These are phyloP conservation scores for Gambusia affinis DNA, from an alignment of 2,113 vertebrate species.

Conservation along the genomic window DNA sequence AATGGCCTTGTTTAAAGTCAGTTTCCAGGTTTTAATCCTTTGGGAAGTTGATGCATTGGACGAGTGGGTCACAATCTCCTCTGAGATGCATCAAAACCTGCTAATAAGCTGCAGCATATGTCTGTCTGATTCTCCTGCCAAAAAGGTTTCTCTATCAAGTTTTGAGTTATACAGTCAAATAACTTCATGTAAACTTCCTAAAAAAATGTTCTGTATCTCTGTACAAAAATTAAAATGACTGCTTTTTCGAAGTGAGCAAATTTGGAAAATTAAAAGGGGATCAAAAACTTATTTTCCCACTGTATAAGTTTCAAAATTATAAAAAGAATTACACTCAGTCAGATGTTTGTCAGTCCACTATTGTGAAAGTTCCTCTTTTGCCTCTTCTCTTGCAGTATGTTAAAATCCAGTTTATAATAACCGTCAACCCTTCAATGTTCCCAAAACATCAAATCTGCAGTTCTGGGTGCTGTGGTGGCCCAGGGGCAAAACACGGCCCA, in stretches of 20 bases:
- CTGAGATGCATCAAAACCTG: neutral
- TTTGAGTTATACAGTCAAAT: neutral
- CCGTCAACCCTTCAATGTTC: neutral
- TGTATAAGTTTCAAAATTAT: neutral
- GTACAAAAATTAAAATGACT: neutral
- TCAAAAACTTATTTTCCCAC: neutral
- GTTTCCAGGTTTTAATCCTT: neutral
- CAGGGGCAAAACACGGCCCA: no score
- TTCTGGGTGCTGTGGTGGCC: neutral
- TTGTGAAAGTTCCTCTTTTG: conserved; percentile 73
- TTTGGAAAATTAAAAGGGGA: neutral
- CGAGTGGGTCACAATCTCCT: neutral
- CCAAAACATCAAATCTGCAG: neutral
- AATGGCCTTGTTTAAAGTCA: neutral
- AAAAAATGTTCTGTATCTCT: neutral
- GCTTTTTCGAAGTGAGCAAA: neutral
- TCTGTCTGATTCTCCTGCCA: no score
- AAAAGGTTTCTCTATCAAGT: no score
- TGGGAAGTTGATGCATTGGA: neutral
- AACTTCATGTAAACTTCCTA: neutral
- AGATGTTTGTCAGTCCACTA: conserved; percentile 26
- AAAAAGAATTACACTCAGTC: conserved; percentile 4
- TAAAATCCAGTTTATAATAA: conserved; percentile 12
- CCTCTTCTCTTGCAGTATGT: neutral
- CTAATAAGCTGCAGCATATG: neutral